Evolutionary conservation across 2,113 vertebrate genomes (phyloP).

Genomic region (Hemicordylus capensis): DNA sequence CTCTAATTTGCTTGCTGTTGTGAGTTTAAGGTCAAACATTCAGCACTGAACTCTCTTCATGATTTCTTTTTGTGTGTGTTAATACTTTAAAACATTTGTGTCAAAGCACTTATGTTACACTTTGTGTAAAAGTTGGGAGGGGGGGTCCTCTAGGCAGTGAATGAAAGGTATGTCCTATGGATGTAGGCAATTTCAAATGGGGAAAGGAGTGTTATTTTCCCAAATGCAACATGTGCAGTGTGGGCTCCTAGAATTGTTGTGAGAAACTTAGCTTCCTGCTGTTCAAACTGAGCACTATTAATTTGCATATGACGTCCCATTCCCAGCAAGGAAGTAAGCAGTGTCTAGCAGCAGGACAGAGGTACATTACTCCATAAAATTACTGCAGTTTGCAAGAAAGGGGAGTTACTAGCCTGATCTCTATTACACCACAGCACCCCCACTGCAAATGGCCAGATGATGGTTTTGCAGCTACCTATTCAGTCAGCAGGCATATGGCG

Average conservation of each 20-base stretch:
- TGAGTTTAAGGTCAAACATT: slow-evolving; percentile 42
- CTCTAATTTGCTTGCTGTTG: slow-evolving; percentile 30
- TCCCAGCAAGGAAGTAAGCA: slow-evolving; percentile 17
- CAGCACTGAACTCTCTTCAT: slow-evolving; percentile 22
- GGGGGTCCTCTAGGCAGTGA: slow-evolving; percentile 51
- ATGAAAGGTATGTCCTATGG: not conserved
- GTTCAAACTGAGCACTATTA: slow-evolving; percentile 7
- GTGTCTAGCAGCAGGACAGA: not conserved
- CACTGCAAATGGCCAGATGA: not conserved
- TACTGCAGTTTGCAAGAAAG: not conserved
- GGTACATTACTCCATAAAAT: not conserved
- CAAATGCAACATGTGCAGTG: slow-evolving; percentile 22
- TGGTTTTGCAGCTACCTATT: not conserved
- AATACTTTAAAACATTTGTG: slow-evolving; percentile 27
- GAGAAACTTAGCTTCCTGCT: slow-evolving; percentile 23
- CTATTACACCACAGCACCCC: not conserved
- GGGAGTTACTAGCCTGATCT: not conserved
- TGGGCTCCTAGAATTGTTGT: not conserved
- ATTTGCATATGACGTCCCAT: not conserved
- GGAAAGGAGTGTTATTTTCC: slow-evolving; percentile 28
- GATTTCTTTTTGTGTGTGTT: slow-evolving; percentile 52
- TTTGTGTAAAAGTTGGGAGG: too few species aligned
- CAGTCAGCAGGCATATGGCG: not conserved
- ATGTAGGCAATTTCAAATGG: slow-evolving; percentile 32
- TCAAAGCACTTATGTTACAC: too few species aligned